phyloP scores from a whole-genome alignment of 2,888 invertebrate genomes.

The Tetrapedia diversipes region DNA sequence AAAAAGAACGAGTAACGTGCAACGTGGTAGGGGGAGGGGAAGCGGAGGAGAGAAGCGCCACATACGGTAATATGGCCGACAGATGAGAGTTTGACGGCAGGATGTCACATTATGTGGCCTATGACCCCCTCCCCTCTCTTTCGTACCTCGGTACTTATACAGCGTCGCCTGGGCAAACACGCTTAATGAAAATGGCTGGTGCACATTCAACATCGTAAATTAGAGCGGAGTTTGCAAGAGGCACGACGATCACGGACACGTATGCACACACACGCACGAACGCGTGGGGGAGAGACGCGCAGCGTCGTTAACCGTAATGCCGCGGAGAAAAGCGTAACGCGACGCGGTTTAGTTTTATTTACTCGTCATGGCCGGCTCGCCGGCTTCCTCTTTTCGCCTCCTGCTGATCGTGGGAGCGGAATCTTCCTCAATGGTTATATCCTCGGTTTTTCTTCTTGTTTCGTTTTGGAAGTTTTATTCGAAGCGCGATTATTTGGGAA shows the following conservation, averaged over 20 bases:
- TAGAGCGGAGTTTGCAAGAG: slow-evolving; percentile 53
- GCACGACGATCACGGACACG: too few relatives aligned
- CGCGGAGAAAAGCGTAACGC: slow-evolving; percentile 48
- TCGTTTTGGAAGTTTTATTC: background rate
- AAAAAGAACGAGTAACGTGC: background rate
- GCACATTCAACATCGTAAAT: slow-evolving; percentile 73
- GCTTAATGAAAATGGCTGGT: slow-evolving; percentile 77
- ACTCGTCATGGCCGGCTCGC: background rate
- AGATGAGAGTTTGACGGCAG: slow-evolving; percentile 78
- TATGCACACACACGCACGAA: slow-evolving; percentile 6
- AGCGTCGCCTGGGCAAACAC: slow-evolving; percentile 65
- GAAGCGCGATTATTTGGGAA: too few relatives aligned
- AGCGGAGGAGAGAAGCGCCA: slow-evolving; percentile 59
- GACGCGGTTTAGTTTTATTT: slow-evolving; percentile 39
- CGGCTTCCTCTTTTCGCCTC: background rate
- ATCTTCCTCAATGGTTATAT: background rate
- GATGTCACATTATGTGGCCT: slow-evolving; percentile 80
- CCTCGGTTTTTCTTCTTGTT: background rate
- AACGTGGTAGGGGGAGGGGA: slow-evolving; percentile 45
- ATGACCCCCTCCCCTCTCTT: slow-evolving; percentile 68
- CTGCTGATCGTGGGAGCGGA: background rate
- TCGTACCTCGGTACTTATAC: background rate
- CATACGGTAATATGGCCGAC: slow-evolving; percentile 74
- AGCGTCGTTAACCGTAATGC: slow-evolving; percentile 52
- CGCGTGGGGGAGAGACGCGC: background rate